These are phyloP conservation scores for Pecten maximus DNA, from an alignment of 2,888 invertebrate genomes.

Conservation along the genomic window DNA sequence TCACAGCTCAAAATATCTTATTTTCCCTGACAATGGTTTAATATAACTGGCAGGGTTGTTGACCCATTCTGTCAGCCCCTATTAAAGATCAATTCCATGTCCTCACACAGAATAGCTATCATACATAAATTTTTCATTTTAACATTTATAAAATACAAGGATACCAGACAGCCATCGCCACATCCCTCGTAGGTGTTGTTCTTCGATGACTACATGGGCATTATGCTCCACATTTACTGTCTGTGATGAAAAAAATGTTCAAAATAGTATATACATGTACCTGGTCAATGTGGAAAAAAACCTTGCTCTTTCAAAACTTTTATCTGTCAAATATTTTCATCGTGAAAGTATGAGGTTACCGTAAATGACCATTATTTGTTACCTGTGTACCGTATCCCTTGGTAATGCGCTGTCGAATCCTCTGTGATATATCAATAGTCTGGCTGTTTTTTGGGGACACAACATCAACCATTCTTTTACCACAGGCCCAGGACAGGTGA, in stretches of 20 bases:
- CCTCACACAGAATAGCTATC: too few relatives aligned
- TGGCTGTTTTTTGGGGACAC: conserved; percentile 85
- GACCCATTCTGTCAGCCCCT: too few relatives aligned
- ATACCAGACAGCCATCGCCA: conserved; percentile 91
- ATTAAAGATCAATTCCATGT: too few relatives aligned
- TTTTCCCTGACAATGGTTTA: too few relatives aligned
- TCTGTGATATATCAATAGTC: conserved; percentile 88
- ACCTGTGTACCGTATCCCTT: conserved; percentile 92
- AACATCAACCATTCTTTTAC: conserved; percentile 87
- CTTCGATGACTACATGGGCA: conserved; percentile 87
- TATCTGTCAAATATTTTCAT: too few relatives aligned
- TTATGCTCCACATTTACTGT: conserved; percentile 83
- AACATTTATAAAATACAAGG: too few relatives aligned
- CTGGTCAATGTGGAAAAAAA: too few relatives aligned
- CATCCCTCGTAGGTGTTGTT: conserved; percentile 89
- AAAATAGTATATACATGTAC: neutral
- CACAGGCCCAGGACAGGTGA: conserved; percentile 90
- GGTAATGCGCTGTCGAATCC: conserved; percentile 88
- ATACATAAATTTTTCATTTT: too few relatives aligned
- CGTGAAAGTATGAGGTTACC: too few relatives aligned
- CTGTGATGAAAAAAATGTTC: conserved; percentile 62
- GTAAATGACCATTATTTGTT: conserved; percentile 69
- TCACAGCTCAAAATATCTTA: too few relatives aligned
- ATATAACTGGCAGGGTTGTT: too few relatives aligned
- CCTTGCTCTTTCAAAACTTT: too few relatives aligned